phyloP scores from a whole-genome alignment of 1,140 invertebrate genomes.

The Drosophila nigromelanica region DNA sequence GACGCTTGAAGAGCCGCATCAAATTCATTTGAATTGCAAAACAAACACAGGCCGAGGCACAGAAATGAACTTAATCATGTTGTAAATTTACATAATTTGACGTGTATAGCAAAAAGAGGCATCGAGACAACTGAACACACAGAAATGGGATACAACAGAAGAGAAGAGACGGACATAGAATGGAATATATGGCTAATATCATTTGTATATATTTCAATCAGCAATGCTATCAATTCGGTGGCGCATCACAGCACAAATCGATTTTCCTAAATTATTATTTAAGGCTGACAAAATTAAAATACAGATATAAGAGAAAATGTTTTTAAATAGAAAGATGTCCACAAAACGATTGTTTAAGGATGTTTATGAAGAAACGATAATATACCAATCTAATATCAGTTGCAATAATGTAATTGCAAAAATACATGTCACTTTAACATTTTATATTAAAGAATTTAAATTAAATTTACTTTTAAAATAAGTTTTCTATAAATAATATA shows the following conservation, averaged over 20 bases:
- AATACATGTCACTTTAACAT: no score
- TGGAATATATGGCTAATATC: constrained; percentile 35
- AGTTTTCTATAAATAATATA: background rate
- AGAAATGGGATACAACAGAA: constrained; percentile 6
- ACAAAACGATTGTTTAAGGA: no score
- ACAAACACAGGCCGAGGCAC: constrained; percentile 58
- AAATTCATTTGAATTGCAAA: constrained; percentile 80
- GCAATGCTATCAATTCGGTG: constrained; percentile 22
- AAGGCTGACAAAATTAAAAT: background rate
- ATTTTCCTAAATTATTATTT: constrained; percentile 15
- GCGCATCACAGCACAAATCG: constrained; percentile 27
- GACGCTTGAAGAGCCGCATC: constrained; percentile 22
- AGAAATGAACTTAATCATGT: constrained; percentile 76
- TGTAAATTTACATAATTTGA: constrained; percentile 82
- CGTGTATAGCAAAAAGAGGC: constrained; percentile 40
- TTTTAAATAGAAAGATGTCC: background rate
- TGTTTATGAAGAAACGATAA: no score
- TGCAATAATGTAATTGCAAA: no score
- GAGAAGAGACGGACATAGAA: background rate
- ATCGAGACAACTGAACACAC: constrained; percentile 26
- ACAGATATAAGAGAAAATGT: background rate
- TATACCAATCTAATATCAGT: no score
- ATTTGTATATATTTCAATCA: constrained; percentile 52
- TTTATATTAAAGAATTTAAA: no score
- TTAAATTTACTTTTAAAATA: no score